Conservation (phyloP, 1,140 invertebrate species). For the Atta cephalotes region DNA sequence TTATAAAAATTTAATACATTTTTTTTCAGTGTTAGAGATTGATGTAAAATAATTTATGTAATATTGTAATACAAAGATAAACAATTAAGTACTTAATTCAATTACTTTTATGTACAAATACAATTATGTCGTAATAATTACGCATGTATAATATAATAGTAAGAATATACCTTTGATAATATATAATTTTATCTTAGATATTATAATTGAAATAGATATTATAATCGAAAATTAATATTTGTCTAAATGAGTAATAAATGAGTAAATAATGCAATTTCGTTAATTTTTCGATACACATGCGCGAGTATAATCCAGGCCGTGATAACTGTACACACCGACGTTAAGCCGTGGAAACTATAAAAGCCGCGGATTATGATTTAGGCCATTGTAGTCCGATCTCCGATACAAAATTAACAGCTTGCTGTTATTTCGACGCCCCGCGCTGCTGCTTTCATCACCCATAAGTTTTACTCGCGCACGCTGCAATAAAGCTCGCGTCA, state of each 20-base stretch:
- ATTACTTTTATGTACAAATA: not conserved
- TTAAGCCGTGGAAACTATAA: slow-evolving; percentile 65
- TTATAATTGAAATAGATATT: not conserved
- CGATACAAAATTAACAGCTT: slow-evolving; percentile 72
- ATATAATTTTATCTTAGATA: slow-evolving; percentile 4
- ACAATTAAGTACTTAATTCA: not conserved
- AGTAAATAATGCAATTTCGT: slow-evolving; percentile 55
- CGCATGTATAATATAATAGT: not conserved
- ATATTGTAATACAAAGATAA: not conserved
- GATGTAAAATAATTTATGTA: not conserved
- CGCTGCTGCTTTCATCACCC: slow-evolving; percentile 63
- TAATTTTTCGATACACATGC: slow-evolving; percentile 54
- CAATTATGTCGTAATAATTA: not conserved
- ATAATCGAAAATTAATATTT: slow-evolving; percentile 55
- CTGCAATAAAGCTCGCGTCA: slow-evolving; percentile 66
- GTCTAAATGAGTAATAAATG: not conserved
- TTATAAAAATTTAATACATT: no score
- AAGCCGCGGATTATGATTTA: slow-evolving; percentile 70
- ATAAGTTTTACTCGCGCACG: slow-evolving; percentile 66
- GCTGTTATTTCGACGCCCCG: slow-evolving; percentile 64
- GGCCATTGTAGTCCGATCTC: slow-evolving; percentile 65
- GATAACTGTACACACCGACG: slow-evolving; percentile 52
- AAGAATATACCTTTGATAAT: not conserved
- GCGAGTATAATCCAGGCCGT: slow-evolving; percentile 49
- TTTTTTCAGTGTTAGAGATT: not conserved